These are phyloP conservation scores for Enteromius treurensis DNA, from an alignment of 2,797 vertebrate species.

Conservation along the genomic window DNA sequence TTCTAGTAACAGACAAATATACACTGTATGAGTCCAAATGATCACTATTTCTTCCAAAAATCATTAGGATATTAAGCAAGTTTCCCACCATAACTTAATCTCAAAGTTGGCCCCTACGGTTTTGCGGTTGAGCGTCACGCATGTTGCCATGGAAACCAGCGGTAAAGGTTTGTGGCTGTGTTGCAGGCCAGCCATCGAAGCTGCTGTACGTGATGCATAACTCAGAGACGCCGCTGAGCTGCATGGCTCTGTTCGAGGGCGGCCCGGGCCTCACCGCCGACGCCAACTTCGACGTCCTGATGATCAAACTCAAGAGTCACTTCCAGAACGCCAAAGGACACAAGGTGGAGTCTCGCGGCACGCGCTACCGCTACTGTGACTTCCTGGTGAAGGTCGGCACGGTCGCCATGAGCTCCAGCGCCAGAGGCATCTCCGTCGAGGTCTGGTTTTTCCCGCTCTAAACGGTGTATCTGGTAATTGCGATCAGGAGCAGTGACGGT, in stretches of 20 bases:
- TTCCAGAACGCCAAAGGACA: conserved; percentile 97
- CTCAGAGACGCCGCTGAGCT: conserved; percentile 93
- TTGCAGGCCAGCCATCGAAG: conserved; percentile 90
- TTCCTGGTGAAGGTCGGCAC: conserved; percentile 95
- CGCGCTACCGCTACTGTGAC: conserved; percentile 94
- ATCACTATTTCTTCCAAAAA: too few species aligned
- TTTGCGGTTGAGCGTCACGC: too few species aligned
- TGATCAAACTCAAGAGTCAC: conserved; percentile 97
- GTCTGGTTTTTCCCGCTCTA: too few species aligned
- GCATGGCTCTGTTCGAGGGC: conserved; percentile 91
- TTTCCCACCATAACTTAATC: too few species aligned
- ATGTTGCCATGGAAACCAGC: too few species aligned
- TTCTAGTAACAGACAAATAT: too few species aligned
- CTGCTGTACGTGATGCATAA: conserved; percentile 98
- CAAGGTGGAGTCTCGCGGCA: conserved; percentile 95
- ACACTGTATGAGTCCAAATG: too few species aligned
- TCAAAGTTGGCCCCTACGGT: too few species aligned
- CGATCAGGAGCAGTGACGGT: too few species aligned
- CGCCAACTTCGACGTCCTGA: conserved; percentile 93
- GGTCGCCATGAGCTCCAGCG: conserved; percentile 93
- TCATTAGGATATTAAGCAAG: too few species aligned
- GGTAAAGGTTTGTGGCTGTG: neutral
- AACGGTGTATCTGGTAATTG: too few species aligned
- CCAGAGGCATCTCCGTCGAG: conserved; percentile 93
- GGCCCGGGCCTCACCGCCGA: conserved; percentile 92